Conservation (phyloP, 1,140 invertebrate species). For the Philaenus spumarius region DNA sequence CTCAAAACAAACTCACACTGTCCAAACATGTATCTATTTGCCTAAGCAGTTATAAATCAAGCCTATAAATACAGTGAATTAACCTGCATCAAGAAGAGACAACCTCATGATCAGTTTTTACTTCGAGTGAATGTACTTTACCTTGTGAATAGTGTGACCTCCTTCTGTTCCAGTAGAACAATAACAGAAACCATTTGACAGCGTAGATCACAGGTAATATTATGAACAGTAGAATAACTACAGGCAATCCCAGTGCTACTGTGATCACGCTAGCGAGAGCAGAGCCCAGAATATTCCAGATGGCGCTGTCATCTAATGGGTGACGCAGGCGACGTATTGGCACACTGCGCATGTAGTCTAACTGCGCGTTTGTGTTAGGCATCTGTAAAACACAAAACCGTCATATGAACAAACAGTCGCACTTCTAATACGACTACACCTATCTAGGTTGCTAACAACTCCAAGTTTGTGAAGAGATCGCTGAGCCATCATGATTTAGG, state of each 20-base stretch:
- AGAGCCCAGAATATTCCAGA: constrained; percentile 37
- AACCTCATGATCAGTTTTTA: too few species aligned
- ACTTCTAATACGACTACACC: too few species aligned
- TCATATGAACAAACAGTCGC: too few species aligned
- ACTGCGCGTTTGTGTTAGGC: not conserved
- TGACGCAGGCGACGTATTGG: constrained; percentile 36
- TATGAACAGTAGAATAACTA: constrained; percentile 31
- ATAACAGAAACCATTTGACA: constrained; percentile 31
- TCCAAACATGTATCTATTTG: too few species aligned
- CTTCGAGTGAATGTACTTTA: too few species aligned
- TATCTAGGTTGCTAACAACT: too few species aligned
- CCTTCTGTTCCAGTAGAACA: constrained; percentile 30
- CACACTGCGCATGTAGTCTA: constrained; percentile 9
- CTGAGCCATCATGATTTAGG: too few species aligned
- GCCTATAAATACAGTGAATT: too few species aligned
- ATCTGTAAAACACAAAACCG: constrained; percentile 12
- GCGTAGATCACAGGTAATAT: constrained; percentile 29
- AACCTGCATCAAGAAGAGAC: too few species aligned
- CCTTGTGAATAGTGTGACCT: constrained; percentile 6
- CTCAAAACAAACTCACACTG: too few species aligned
- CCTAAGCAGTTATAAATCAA: too few species aligned
- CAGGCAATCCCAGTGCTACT: constrained; percentile 38
- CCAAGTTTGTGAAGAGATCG: too few species aligned
- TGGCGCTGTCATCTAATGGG: constrained; percentile 41
- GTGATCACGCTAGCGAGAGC: constrained; percentile 39